Evolutionary conservation across 2,888 invertebrate genomes (phyloP).

Genomic region (Xestoiulus laeticollis): DNA sequence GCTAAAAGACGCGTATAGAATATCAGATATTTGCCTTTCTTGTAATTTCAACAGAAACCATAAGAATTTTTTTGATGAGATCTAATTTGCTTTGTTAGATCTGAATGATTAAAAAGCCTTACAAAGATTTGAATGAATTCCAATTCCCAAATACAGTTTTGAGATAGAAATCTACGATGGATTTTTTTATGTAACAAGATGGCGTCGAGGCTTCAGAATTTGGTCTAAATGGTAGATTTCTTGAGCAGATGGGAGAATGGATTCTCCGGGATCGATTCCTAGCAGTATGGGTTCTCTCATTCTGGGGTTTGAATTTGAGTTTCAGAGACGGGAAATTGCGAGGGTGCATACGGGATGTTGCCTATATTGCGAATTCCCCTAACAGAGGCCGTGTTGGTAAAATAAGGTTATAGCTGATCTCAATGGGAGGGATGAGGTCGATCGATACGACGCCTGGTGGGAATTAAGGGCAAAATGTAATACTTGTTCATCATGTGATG

Average conservation of each 20-base stretch:
- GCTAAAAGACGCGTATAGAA: no score
- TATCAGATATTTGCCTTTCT: no score
- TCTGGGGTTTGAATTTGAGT: not conserved
- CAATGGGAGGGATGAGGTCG: not conserved
- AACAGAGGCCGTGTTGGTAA: not conserved
- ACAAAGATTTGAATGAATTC: not conserved
- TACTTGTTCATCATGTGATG: not conserved
- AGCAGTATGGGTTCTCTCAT: not conserved
- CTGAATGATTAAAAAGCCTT: no score
- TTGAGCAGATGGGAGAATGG: slow-evolving; percentile 6
- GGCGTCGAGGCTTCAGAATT: not conserved
- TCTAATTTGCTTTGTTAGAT: no score
- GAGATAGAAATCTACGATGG: not conserved
- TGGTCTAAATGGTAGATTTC: not conserved
- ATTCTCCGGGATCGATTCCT: slow-evolving; percentile 15
- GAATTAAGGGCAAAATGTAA: not conserved
- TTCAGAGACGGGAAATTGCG: slow-evolving; percentile 15
- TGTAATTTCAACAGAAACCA: no score
- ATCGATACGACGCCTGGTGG: slow-evolving; percentile 19
- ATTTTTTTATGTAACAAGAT: not conserved
- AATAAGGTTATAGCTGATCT: not conserved
- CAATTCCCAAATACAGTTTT: not conserved
- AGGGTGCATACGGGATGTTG: slow-evolving; percentile 33
- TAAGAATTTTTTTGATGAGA: no score
- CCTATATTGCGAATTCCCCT: slow-evolving; percentile 7